phyloP scores from a whole-genome alignment of 2,888 invertebrate species.

The Cheilosia soror region DNA sequence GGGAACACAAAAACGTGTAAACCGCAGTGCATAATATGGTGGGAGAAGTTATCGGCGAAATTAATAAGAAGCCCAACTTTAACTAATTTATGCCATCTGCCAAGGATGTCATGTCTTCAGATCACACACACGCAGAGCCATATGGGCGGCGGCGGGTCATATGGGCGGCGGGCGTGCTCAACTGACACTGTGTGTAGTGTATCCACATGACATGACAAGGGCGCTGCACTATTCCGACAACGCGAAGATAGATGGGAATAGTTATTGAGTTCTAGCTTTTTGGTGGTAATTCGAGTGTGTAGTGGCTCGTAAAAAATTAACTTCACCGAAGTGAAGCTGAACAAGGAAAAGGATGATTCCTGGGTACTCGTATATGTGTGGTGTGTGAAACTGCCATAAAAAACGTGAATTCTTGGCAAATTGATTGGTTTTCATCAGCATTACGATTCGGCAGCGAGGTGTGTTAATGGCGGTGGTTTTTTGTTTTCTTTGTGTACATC shows the following conservation, averaged over 20 bases:
- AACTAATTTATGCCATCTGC: slow-evolving; percentile 73
- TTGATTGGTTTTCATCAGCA: slow-evolving; percentile 72
- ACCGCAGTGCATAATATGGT: slow-evolving; percentile 34
- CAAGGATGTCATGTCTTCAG: slow-evolving; percentile 62
- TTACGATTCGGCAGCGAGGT: slow-evolving; percentile 66
- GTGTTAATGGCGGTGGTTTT: slow-evolving; percentile 72
- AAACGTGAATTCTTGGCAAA: slow-evolving; percentile 48
- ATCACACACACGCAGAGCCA: slow-evolving; percentile 29
- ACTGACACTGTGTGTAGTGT: slow-evolving; percentile 16
- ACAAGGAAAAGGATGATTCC: slow-evolving; percentile 65
- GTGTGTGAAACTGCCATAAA: slow-evolving; percentile 66
- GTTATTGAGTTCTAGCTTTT: slow-evolving; percentile 60
- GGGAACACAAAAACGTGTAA: background rate
- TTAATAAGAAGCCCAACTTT: slow-evolving; percentile 69
- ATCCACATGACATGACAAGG: slow-evolving; percentile 49
- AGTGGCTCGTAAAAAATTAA: slow-evolving; percentile 63
- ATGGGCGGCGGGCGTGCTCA: slow-evolving; percentile 23
- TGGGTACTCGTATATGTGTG: background rate
- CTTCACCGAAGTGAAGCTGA: slow-evolving; percentile 30
- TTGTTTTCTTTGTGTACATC: background rate
- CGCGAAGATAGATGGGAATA: slow-evolving; percentile 62
- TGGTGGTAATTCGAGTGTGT: slow-evolving; percentile 49
- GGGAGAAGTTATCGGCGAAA: slow-evolving; percentile 58
- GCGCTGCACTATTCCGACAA: slow-evolving; percentile 31
- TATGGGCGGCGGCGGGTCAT: background rate